Conservation (phyloP, 2,113 vertebrate genomes). For the Ceratotherium simum region DNA sequence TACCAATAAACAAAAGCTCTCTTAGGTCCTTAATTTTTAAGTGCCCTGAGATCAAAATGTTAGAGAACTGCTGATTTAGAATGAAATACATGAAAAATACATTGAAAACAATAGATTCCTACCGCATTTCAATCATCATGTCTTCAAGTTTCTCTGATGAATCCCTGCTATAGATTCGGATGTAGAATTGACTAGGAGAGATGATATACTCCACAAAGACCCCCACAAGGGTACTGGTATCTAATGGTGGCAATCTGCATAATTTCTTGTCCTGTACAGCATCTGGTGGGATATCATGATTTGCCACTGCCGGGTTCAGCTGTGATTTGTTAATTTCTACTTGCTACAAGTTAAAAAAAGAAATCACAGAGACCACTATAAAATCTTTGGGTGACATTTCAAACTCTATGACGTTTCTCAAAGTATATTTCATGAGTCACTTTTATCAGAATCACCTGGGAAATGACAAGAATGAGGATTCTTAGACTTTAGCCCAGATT, state of each 20-base stretch:
- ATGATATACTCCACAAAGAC: slow-evolving; percentile 90
- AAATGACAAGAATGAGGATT: slow-evolving; percentile 46
- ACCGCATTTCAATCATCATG: slow-evolving; percentile 98
- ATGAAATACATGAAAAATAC: background rate
- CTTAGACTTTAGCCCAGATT: background rate
- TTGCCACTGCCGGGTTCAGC: slow-evolving; percentile 45
- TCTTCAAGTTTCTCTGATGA: slow-evolving; percentile 89
- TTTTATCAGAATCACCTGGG: background rate
- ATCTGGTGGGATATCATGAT: slow-evolving; percentile 90
- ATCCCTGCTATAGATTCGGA: slow-evolving; percentile 88
- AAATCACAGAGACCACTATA: background rate
- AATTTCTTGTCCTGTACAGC: slow-evolving; percentile 89
- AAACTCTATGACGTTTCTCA: slow-evolving; percentile 38
- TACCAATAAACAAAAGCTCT: background rate
- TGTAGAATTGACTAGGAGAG: slow-evolving; percentile 93
- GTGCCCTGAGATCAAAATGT: background rate
- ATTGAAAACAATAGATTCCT: background rate
- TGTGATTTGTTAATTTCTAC: slow-evolving; percentile 74
- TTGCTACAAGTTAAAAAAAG: slow-evolving; percentile 76
- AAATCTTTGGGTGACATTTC: background rate
- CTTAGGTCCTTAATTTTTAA: background rate
- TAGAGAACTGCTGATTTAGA: background rate
- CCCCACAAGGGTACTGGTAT: slow-evolving; percentile 86
- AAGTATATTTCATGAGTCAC: background rate
- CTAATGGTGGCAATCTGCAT: slow-evolving; percentile 84